Conservation (phyloP, 2,113 vertebrate genomes). For the Spheniscus mendiculus region DNA sequence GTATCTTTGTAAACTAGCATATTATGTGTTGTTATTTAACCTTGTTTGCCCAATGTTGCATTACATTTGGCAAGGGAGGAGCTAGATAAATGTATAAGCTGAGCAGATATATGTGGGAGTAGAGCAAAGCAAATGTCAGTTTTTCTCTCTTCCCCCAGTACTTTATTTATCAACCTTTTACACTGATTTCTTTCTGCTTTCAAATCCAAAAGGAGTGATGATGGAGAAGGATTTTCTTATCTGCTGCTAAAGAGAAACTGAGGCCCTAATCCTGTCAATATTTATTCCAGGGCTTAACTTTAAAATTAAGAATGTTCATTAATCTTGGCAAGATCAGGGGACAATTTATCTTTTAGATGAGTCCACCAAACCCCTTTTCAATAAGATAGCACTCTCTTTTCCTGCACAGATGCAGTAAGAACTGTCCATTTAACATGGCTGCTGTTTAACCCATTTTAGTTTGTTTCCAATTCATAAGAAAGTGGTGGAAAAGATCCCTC, state of each 20-base stretch:
- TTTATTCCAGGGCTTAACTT: background rate
- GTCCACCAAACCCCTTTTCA: background rate
- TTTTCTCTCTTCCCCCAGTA: background rate
- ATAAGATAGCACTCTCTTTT: background rate
- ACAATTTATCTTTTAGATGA: background rate
- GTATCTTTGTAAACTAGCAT: background rate
- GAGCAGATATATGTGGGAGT: background rate
- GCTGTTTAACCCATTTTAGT: background rate
- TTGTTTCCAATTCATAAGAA: background rate
- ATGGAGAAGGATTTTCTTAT: background rate
- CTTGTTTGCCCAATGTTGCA: fast-evolving
- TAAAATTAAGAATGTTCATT: background rate
- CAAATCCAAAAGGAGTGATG: background rate
- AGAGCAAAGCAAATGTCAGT: background rate
- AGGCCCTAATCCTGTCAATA: background rate
- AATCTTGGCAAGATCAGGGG: background rate
- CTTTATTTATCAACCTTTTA: background rate
- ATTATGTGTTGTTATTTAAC: background rate
- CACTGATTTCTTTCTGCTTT: background rate
- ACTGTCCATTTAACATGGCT: background rate
- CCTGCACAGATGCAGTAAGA: background rate
- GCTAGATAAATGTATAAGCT: background rate
- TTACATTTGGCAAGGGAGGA: background rate
- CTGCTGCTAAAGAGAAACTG: background rate
- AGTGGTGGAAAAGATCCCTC: background rate